Evolutionary conservation across 2,888 invertebrate species (phyloP).

Genomic region (Cephus pygmeus): DNA sequence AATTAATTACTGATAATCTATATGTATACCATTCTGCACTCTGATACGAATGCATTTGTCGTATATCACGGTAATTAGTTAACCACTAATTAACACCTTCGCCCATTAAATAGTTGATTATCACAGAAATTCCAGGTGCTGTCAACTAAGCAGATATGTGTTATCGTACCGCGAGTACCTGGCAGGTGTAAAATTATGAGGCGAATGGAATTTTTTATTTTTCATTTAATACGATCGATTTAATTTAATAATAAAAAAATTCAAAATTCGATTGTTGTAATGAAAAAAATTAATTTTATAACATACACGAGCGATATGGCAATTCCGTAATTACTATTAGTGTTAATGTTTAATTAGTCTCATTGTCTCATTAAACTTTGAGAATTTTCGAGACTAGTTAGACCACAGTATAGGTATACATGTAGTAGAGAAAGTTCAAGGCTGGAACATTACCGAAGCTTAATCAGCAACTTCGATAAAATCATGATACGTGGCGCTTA

Average conservation of each 20-base stretch:
- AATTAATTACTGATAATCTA: neutral
- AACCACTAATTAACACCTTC: neutral
- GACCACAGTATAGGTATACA: neutral
- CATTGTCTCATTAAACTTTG: neutral
- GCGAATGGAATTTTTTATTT: neutral
- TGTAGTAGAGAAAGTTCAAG: neutral
- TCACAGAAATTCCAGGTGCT: neutral
- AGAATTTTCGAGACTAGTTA: neutral
- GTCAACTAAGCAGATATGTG: neutral
- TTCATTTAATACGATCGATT: neutral
- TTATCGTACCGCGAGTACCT: neutral
- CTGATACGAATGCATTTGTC: neutral
- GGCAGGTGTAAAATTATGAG: neutral
- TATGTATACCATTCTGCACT: neutral
- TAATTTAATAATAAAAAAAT: neutral
- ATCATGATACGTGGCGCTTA: neutral
- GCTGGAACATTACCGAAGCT: neutral
- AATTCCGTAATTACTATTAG: neutral
- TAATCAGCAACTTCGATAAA: neutral
- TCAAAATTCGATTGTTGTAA: neutral
- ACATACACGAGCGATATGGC: neutral
- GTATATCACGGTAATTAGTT: neutral
- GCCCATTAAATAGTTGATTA: neutral
- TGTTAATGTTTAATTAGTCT: neutral
- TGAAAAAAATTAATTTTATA: neutral